A percentile compares a stretch with the other conserved stretches of the same genome.
Conservation (phyloP, 2,888 invertebrate species). For the Morpho achilles region DNA sequence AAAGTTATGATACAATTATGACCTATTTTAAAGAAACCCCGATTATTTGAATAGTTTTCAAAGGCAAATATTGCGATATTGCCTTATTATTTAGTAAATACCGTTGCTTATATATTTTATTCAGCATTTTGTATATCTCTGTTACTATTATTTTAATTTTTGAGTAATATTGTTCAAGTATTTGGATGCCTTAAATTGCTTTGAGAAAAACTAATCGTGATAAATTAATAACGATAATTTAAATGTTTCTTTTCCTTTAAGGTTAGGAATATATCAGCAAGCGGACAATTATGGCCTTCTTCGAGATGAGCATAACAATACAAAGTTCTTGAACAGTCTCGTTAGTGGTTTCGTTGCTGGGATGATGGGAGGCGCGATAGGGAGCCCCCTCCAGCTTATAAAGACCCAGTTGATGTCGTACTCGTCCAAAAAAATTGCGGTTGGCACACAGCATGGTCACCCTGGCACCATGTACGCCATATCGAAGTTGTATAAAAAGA, state of each 20-base stretch:
- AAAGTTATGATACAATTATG: no score
- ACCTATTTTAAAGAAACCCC: no score
- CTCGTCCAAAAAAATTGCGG: slow-evolving; percentile 87
- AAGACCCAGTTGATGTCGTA: slow-evolving; percentile 93
- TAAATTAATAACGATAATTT: no score
- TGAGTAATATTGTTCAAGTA: no score
- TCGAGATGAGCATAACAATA: slow-evolving; percentile 81
- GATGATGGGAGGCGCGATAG: slow-evolving; percentile 85
- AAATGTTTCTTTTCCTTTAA: slow-evolving; percentile 38
- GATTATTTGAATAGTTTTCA: no score
- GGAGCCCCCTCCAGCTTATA: slow-evolving; percentile 93
- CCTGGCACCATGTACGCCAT: slow-evolving; percentile 83
- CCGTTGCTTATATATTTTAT: no score
- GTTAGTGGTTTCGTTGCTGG: slow-evolving; percentile 88
- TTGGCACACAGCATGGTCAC: slow-evolving; percentile 92
- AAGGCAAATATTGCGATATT: no score
- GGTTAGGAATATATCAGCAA: slow-evolving; percentile 87
- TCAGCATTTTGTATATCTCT: no score
- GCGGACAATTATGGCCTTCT: slow-evolving; percentile 83
- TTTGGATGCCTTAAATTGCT: no score
- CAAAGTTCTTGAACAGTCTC: slow-evolving; percentile 83
- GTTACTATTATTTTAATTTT: no score
- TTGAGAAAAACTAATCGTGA: no score
- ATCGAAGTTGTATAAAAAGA: slow-evolving; percentile 74
- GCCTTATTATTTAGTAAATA: no score